Base-by-base conservation (phyloP, 2,888 invertebrate genomes). In the Sesamia inferens region DNA sequence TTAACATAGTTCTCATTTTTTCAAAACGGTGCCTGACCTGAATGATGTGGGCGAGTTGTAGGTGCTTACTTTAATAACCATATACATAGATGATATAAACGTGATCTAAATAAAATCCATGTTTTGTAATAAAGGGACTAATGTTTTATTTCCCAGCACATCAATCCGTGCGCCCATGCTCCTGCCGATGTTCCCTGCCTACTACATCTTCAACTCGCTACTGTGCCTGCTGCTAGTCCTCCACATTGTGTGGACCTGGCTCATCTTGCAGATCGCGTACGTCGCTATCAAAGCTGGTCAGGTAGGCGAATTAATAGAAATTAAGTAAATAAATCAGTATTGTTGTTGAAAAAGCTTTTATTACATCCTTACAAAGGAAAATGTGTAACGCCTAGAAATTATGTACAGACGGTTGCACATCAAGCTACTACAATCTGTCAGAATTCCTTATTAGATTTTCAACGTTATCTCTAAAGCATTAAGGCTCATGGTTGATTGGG, bases 201-300 rank as follows among this genome's bases (percentile, higher is more conserved):
- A 99, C 95, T 99, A 98, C 93, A 98, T 99, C 90, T 99, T 99
- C 96, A 99, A 99, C 96, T 97, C 97, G 62, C 96, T 99, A 90
- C 97, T 99, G 73, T 97, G 98, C 81, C 95, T 98, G 87, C 96
- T 99, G 74, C 96, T 99, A 69, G 92, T 97, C 48, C 97, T 99
- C 71, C 99, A 99, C 93, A 96, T 98, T 64, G 97, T 99, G 90
- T 99, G 99, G 99, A 99, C 99, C 44, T 98, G 98, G 95, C 97
- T 99, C 91, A 99, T 99, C 87, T 95, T 99, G 87, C 98, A 98
- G 96, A 98, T 99, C 85, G 99, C 98, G 2, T 97, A 97, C 90
- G 97, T 97, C 85, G 97, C 98, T 58, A 93, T 98, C 67, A 96
- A 96, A 85, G 97, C 97, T 69, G 98, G 98, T 82, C 97, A 98